phyloP scores from a whole-genome alignment of 2,797 vertebrate genomes.

The Takifugu rubripes region DNA sequence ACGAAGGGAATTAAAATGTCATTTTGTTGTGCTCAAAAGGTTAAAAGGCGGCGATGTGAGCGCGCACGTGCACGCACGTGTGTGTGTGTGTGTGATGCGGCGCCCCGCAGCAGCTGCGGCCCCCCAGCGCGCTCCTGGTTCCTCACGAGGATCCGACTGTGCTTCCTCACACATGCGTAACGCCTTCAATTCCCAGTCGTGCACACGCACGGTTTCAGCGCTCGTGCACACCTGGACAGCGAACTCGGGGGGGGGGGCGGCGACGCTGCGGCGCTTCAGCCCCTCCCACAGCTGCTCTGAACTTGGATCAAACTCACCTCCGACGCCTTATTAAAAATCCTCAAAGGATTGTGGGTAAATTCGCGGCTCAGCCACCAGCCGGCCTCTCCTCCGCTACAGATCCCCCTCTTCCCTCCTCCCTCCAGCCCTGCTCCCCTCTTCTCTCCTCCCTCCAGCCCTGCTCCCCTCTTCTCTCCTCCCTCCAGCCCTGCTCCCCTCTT shows the following conservation, averaged over 20 bases:
- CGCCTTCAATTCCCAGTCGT: constrained; percentile 5
- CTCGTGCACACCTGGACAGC: constrained; percentile 23
- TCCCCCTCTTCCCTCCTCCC: constrained; percentile 25
- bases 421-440: constrained; percentile 32
- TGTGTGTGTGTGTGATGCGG: constrained; percentile 19
- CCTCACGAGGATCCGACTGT: constrained; percentile 11
- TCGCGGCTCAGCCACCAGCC: constrained; percentile 45
- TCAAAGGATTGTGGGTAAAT: constrained; percentile 32
- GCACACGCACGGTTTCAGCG: constrained; percentile 6
- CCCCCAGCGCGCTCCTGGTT: constrained; percentile 41
- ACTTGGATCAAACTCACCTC: constrained; percentile 35
- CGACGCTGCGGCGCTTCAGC: constrained; percentile 10
- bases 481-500: constrained; percentile 36
- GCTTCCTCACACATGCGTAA: constrained; percentile 10
- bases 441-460: constrained; percentile 33
- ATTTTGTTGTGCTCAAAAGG: constrained; percentile 26
- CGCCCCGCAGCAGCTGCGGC: constrained; percentile 62
- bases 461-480: constrained; percentile 28
- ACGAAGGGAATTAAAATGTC: constrained; percentile 12
- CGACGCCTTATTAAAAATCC: constrained; percentile 54
- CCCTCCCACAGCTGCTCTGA: constrained; percentile 50
- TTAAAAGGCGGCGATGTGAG: constrained; percentile 26
- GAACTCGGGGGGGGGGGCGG: not conserved
- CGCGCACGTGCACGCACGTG: constrained; percentile 6
- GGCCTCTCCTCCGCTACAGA: constrained; percentile 36